Evolutionary conservation across 2,888 invertebrate genomes (phyloP), one percentile per base, ranked within the genome.

Genomic region (Drosophila basisetae): DNA sequence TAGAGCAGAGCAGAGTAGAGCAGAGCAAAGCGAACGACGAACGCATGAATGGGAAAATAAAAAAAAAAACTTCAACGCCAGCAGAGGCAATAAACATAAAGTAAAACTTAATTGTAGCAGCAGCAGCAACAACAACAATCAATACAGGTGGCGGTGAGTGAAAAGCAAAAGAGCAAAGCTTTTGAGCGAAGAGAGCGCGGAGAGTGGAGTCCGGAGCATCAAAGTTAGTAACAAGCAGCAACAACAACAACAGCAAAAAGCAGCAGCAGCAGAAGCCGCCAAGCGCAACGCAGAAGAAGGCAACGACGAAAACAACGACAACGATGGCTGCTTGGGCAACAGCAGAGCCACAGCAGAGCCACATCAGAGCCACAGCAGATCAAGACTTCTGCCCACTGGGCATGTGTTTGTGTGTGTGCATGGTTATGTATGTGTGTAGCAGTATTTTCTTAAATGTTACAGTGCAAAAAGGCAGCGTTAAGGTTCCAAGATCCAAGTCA

Each of bases 71-170:
- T 73, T 56, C 73, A 81, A 70, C 68, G 64, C 55, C 71, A 78
- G 68, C 66, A 73, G 76, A 61, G 82, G 83, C 81, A 64, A 81
- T 73, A 85, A 76, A 79, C 80, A 85, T 82, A 85, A 86, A 84
- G 85, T 83, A 84, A 88, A 84, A 82, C 87, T 85, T 85, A 89
- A 88, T 87, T 83, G 86, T 85, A 86, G 78, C 89, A 80, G 56
- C 79, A 56, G n/a, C 56, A 53, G 28, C 61, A 68, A 11, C 25
- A 65, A 66, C 47, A 78, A 74, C 66, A 67, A 60, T 56, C 65
- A 65, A 31, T 73, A 74, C 78, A 78, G 78, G 78, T 78, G 78
- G 62, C 62, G 37, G 18, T 65, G 58, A n/a, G 30, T 33, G 60
- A 54, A 55, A 68, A 50, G 71, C 62, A 68, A 62, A 41, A 73